Percentiles rank a stretch among this genome's conserved stretches.
phyloP scores from a whole-genome alignment of 2,888 invertebrate species.

The Metacarcinus magister region DNA sequence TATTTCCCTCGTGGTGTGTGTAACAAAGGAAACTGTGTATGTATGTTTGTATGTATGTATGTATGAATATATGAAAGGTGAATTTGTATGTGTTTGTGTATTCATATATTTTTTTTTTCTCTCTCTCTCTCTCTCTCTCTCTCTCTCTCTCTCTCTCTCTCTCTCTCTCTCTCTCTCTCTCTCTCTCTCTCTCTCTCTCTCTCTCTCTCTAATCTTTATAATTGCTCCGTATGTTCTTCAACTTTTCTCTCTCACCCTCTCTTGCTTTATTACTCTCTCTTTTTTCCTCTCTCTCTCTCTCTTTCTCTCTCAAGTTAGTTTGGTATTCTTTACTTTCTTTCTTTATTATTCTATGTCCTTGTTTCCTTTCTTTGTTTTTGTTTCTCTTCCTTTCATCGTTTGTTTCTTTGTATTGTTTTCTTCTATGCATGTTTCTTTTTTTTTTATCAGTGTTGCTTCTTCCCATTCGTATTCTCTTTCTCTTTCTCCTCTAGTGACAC shows the following conservation, averaged over 20 bases:
- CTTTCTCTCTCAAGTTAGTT: constrained; percentile 26
- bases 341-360: neutral
- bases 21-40: neutral
- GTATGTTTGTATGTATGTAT: neutral
- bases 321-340: neutral
- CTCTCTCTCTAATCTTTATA: neutral
- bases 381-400: neutral
- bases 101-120: neutral
- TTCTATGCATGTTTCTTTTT: neutral
- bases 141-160: constrained; percentile 30
- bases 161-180: neutral
- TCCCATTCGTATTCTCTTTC: neutral
- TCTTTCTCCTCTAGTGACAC: neutral
- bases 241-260: neutral
- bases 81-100: too few species aligned
- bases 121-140: neutral
- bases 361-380: neutral
- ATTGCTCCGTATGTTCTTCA: neutral
- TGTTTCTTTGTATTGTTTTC: neutral
- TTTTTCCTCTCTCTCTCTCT: too few species aligned
- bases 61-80: neutral
- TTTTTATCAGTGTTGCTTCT: neutral
- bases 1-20: neutral
- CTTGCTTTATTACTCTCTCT: neutral
- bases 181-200: constrained; percentile 30